Percentiles rank a stretch among this genome's conserved stretches.
Evolutionary conservation across 2,113 vertebrate genomes (phyloP).

Genomic region (Toxostoma redivivum): DNA sequence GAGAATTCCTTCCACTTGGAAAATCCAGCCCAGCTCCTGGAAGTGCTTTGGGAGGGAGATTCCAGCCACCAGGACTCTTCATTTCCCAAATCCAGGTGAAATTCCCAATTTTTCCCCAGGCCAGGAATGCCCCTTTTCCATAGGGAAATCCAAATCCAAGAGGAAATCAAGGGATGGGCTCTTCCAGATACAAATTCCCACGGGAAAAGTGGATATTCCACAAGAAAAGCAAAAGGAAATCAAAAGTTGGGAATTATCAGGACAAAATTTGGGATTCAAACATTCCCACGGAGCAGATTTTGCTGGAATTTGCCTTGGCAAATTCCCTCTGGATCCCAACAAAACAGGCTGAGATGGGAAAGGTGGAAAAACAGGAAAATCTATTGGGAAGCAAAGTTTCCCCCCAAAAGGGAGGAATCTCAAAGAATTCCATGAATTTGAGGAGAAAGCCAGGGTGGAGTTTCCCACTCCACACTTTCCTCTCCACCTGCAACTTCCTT

Average conservation of each 20-base stretch:
- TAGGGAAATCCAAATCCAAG: neutral
- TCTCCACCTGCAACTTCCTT: rapidly evolving
- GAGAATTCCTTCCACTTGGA: neutral
- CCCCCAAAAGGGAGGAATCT: neutral
- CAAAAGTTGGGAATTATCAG: neutral
- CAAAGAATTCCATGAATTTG: neutral
- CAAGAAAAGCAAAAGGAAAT: neutral
- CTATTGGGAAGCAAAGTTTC: rapidly evolving
- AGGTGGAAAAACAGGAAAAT: neutral
- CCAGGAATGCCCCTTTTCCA: neutral
- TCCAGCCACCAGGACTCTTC: neutral
- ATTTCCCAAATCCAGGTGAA: neutral
- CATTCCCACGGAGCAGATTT: neutral
- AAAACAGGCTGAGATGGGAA: neutral
- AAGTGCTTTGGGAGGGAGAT: neutral
- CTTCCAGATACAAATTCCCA: neutral
- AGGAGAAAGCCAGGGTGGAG: neutral
- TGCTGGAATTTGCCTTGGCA: neutral
- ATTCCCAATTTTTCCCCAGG: neutral
- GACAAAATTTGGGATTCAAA: neutral
- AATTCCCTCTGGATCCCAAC: neutral
- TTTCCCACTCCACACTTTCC: neutral
- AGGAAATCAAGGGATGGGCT: rapidly evolving
- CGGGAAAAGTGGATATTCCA: neutral
- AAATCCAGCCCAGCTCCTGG: neutral